Evolutionary conservation across 2,797 vertebrate species (phyloP), one percentile per base, ranked within the genome.

Genomic region (Macropodus opercularis): DNA sequence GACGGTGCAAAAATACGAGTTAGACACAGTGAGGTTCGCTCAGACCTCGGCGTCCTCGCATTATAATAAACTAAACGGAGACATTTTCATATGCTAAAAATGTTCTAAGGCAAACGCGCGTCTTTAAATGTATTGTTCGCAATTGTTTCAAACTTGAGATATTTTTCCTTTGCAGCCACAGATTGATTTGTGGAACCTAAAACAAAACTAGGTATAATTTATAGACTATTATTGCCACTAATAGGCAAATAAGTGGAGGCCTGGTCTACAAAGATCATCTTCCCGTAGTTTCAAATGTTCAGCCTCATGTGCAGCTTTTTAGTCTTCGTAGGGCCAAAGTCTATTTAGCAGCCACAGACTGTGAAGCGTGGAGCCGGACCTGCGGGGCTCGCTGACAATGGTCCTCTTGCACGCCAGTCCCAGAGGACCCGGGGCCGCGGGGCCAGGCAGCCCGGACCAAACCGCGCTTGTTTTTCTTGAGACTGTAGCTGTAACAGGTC

Each of bases 391-490:
- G 92, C 92, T 89, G 89, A 87, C 87, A 86, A 79, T 71, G 82
- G 77, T 69, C 81, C 79, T 81, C 77, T 91, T 80, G 88, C 90
- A 92, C 91, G 90, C 87, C 69, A 93, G 79, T 92, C 91, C 90
- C 90, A 60, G 46, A 80, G 89, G 92, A 89, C 72, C 22, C 17
- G 0, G 53, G 65, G 76, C 84, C 80, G 66, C 84, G 50, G 78
- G 89, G 82, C 78, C 46, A 70, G 75, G 75, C 87, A 75, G 81
- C 52, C 80, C 77, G 79, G 71, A 65, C 72, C 63, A 43, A 60
- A 72, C 77, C 72, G 62, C 71, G 79, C 81, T 83, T 89, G 73
- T 75, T 84, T 80, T 79, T 78, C 47, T 79, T 76, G 63, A 85
- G 69, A 85, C 73, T 89, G 84, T 44, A 31, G 48, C 59, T 78